These are phyloP conservation scores for Myotis pilosus DNA, from an alignment of 2,797 vertebrate genomes.

Conservation along the genomic window DNA sequence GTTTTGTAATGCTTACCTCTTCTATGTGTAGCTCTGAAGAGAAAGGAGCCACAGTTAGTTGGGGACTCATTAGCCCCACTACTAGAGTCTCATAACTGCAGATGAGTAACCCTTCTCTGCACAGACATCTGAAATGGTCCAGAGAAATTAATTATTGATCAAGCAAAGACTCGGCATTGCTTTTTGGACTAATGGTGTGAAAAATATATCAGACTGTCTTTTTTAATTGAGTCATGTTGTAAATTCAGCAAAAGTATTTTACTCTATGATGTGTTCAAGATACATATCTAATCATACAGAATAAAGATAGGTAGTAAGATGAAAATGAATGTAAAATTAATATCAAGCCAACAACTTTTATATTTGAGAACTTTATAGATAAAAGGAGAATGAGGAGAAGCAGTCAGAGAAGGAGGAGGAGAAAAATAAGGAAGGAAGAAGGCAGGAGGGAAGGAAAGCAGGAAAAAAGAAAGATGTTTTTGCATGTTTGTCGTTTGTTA, in stretches of 20 bases:
- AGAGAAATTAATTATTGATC: neutral
- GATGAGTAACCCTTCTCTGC: neutral
- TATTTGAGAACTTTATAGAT: neutral
- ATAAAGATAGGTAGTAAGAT: neutral
- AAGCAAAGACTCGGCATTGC: neutral
- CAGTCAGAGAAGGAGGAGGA: accelerated
- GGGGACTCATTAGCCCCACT: neutral
- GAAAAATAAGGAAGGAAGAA: neutral
- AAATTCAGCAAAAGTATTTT: slow-evolving; percentile 1
- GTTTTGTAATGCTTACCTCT: neutral
- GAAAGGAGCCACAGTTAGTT: neutral
- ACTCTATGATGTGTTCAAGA: neutral
- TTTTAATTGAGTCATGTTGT: neutral
- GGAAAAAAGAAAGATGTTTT: neutral
- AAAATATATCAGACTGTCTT: neutral
- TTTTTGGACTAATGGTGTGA: neutral
- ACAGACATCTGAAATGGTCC: neutral
- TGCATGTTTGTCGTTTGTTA: neutral
- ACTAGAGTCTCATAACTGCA: neutral
- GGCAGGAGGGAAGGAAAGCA: neutral
- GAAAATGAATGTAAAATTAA: neutral
- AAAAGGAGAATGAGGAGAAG: neutral
- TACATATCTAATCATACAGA: neutral
- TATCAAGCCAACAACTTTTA: neutral
- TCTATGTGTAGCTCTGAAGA: neutral